phyloP scores from a whole-genome alignment of 2,888 invertebrate genomes.

The Pollenia angustigena region DNA sequence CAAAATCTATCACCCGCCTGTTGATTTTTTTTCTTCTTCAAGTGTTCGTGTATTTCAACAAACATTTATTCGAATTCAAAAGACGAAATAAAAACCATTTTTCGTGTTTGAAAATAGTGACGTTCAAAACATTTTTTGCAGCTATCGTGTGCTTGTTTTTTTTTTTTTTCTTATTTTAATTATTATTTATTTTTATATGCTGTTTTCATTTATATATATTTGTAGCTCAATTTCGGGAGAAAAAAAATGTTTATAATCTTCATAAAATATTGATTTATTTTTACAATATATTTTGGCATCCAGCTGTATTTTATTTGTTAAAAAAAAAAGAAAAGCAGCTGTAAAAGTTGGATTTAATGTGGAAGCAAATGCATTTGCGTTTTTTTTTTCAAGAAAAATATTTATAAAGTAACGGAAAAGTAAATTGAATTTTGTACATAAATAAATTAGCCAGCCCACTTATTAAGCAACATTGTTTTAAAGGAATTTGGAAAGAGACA shows the following conservation, averaged over 20 bases:
- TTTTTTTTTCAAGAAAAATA: constrained; percentile 33
- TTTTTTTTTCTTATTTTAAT: constrained; percentile 16
- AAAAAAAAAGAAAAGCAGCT: constrained; percentile 32
- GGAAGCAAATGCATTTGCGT: constrained; percentile 49
- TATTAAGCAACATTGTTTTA: not conserved
- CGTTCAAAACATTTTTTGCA: constrained; percentile 45
- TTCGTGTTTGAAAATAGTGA: constrained; percentile 35
- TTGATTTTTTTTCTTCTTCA: constrained; percentile 48
- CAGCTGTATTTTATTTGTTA: constrained; percentile 34
- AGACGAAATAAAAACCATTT: not conserved
- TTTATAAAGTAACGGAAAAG: not conserved
- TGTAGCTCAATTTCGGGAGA: constrained; percentile 2
- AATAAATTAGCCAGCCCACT: not conserved
- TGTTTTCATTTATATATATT: constrained; percentile 49
- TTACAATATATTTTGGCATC: constrained; percentile 24
- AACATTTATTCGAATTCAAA: constrained; percentile 19
- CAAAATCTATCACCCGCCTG: constrained; percentile 64
- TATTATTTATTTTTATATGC: constrained; percentile 38
- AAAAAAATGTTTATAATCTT: constrained; percentile 37
- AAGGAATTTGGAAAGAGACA: not conserved
- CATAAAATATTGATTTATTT: constrained; percentile 35
- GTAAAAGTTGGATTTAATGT: constrained; percentile 24
- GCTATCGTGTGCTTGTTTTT: constrained; percentile 22
- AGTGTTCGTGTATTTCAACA: constrained; percentile 22
- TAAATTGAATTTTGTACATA: constrained; percentile 10